Percentiles rank a stretch among this genome's conserved stretches.
Conservation (phyloP, 2,797 vertebrate genomes). For the Tokudaia muenninki region DNA sequence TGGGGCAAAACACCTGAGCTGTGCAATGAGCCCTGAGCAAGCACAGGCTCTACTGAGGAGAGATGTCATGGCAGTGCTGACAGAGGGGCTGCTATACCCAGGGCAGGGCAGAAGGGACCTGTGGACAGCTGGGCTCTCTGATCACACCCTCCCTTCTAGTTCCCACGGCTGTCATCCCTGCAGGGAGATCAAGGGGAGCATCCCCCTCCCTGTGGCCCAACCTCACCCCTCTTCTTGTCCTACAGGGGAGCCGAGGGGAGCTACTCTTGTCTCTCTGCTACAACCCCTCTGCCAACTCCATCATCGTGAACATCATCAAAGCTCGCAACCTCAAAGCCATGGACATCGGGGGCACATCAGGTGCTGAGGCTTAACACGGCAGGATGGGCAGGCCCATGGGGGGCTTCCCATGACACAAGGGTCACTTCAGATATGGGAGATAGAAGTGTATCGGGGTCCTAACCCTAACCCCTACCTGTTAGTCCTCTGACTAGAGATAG, state of each 20-base stretch:
- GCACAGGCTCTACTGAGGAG: background rate
- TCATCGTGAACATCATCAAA: slow-evolving; percentile 99
- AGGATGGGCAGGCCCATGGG: fast-evolving
- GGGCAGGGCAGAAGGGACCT: background rate
- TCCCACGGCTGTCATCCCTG: background rate
- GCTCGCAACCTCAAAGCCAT: slow-evolving; percentile 99
- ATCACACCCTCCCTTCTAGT: background rate
- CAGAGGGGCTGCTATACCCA: background rate
- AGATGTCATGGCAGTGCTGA: background rate
- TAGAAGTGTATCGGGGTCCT: background rate
- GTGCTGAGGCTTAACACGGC: slow-evolving; percentile 83
- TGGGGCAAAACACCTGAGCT: too few species aligned
- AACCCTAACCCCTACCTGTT: too few species aligned
- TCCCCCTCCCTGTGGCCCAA: fast-evolving
- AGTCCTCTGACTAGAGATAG: background rate
- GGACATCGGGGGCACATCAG: slow-evolving; percentile 99
- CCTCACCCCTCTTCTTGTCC: background rate
- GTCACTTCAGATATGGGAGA: too few species aligned
- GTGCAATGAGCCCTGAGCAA: background rate
- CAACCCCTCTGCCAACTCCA: slow-evolving; percentile 98
- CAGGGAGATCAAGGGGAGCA: too few species aligned
- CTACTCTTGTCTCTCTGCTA: slow-evolving; percentile 97
- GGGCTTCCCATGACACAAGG: fast-evolving
- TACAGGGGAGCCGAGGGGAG: slow-evolving; percentile 95
- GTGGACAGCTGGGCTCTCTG: background rate